Conservation (phyloP, 2,797 vertebrate genomes). For the Peromyscus nudipes region DNA sequence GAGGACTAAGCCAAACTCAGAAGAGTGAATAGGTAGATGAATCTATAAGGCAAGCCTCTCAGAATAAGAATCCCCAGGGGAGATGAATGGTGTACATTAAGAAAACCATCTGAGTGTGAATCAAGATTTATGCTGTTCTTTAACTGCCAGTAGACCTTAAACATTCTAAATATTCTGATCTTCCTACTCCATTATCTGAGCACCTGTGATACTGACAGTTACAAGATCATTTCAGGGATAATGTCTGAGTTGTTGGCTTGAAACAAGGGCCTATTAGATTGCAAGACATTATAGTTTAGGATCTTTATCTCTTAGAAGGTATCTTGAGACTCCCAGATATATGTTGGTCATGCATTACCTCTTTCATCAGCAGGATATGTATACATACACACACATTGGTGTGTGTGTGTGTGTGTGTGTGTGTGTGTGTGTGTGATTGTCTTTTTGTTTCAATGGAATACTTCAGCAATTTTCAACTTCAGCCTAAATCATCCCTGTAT, state of each 20-base stretch:
- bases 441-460: neutral
- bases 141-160: neutral
- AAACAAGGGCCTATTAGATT: conserved; percentile 12
- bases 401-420: neutral
- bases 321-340: neutral
- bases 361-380: neutral
- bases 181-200: neutral
- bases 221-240: neutral
- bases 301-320: neutral
- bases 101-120: neutral
- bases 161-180: neutral
- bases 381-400: neutral
- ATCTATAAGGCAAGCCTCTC: neutral
- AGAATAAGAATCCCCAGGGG: too few species aligned
- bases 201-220: neutral
- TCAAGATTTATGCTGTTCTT: neutral
- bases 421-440: neutral
- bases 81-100: accelerated
- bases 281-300: neutral
- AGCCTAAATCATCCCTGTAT: neutral
- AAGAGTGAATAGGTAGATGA: neutral
- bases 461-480: neutral
- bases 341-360: neutral
- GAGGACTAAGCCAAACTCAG: neutral
- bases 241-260: neutral